Percentiles rank a stretch among this genome's conserved stretches.
Conservation (phyloP, 2,888 invertebrate genomes). For the Xanthia togata region DNA sequence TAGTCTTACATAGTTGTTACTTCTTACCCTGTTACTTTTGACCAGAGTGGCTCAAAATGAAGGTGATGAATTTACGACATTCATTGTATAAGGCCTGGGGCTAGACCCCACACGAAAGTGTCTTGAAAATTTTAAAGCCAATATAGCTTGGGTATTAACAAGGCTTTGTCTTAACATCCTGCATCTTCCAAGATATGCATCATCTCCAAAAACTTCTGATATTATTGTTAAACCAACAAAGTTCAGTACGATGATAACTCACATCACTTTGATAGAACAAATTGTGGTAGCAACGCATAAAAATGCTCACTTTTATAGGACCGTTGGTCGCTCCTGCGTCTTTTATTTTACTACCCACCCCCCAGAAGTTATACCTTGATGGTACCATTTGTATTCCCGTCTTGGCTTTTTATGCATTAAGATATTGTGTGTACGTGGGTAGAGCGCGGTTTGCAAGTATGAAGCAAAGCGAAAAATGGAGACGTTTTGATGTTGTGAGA, state of each 20-base stretch:
- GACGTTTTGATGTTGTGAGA: constrained; percentile 1
- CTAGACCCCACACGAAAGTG: background rate
- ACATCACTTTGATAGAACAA: constrained; percentile 35
- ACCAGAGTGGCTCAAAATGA: background rate
- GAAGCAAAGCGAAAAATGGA: background rate
- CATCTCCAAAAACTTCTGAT: background rate
- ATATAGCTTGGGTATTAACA: background rate
- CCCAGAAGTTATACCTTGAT: constrained; percentile 50
- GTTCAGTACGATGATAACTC: constrained; percentile 5
- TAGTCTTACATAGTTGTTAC: no score
- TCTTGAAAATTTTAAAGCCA: background rate
- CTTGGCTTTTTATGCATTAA: constrained; percentile 62
- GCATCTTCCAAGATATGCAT: background rate
- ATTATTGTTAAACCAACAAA: constrained; percentile 15
- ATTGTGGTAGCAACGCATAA: constrained; percentile 38
- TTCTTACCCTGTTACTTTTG: background rate
- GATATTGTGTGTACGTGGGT: constrained; percentile 62
- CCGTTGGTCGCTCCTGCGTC: constrained; percentile 29
- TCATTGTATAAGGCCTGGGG: background rate
- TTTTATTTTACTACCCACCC: constrained; percentile 50
- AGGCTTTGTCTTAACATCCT: background rate
- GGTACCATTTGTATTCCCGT: constrained; percentile 59
- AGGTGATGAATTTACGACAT: background rate
- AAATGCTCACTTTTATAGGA: constrained; percentile 50
- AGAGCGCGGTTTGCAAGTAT: constrained; percentile 6